Conservation (phyloP, 1,140 invertebrate species). For the Frieseomelitta varia region DNA sequence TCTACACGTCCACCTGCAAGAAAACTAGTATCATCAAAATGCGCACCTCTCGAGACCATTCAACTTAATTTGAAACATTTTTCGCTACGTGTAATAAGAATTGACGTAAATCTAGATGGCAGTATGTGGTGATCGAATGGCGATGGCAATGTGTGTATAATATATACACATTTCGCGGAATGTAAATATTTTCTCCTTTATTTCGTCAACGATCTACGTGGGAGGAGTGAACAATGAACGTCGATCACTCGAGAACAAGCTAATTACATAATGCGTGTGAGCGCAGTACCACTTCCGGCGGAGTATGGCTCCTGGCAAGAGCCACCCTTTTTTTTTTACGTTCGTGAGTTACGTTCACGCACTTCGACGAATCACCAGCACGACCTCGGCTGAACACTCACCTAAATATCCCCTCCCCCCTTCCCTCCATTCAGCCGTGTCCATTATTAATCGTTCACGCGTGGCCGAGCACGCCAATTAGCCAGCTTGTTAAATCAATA, state of each 20-base stretch:
- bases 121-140: too few relatives aligned
- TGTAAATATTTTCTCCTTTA: conserved; percentile 29
- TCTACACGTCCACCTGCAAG: too few relatives aligned
- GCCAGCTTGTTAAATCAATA: background rate
- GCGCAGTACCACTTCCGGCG: conserved; percentile 9
- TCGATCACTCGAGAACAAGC: conserved; percentile 44
- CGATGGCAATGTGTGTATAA: background rate
- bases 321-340: too few relatives aligned
- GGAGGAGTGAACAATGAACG: conserved; percentile 40
- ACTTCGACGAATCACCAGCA: background rate
- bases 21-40: too few relatives aligned
- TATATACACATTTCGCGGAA: conserved; percentile 18
- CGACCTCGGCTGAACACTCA: background rate
- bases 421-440: background rate
- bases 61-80: too few relatives aligned
- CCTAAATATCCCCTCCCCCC: too few relatives aligned
- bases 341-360: too few relatives aligned
- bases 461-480: conserved; percentile 10
- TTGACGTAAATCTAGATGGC: too few relatives aligned
- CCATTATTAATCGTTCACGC: conserved; percentile 16
- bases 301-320: conserved; percentile 22
- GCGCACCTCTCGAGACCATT: too few relatives aligned
- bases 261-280: conserved; percentile 47
- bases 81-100: too few relatives aligned
- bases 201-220: conserved; percentile 6